phyloP scores from a whole-genome alignment of 2,113 vertebrate genomes.

The Isichthys henryi region DNA sequence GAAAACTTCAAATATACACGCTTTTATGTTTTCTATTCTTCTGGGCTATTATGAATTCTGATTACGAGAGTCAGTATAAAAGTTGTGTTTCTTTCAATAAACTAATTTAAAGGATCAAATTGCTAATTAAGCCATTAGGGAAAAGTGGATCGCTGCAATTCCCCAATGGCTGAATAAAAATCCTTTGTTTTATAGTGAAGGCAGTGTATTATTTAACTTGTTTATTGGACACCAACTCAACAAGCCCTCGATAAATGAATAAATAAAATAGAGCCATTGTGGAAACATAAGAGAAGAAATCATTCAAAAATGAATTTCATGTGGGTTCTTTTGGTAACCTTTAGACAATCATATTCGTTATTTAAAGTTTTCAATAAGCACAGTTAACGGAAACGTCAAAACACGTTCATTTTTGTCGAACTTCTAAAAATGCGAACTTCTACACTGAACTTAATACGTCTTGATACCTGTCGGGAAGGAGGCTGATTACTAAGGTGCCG shows the following conservation, averaged over 20 bases:
- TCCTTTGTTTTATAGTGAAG: slow-evolving; percentile 42
- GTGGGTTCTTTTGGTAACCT: neutral
- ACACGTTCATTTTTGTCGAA: neutral
- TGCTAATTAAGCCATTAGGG: slow-evolving; percentile 65
- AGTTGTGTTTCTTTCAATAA: slow-evolving; percentile 60
- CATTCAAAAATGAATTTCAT: neutral
- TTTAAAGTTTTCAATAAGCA: neutral
- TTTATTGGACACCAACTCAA: slow-evolving; percentile 37
- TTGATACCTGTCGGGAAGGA: neutral
- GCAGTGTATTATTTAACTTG: slow-evolving; percentile 57
- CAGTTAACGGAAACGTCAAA: neutral
- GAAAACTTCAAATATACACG: slow-evolving; percentile 55
- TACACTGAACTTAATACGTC: neutral
- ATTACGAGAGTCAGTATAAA: slow-evolving; percentile 56
- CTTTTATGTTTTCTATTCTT: slow-evolving; percentile 53
- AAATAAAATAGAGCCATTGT: neutral
- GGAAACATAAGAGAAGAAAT: neutral
- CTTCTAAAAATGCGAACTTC: neutral
- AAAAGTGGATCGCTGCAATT: slow-evolving; percentile 43
- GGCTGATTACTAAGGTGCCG: neutral
- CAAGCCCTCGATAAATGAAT: slow-evolving; percentile 11
- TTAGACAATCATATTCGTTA: neutral
- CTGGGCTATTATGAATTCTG: slow-evolving; percentile 51
- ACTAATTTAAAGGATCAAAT: slow-evolving; percentile 60
- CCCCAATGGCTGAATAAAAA: slow-evolving; percentile 46